Conservation (phyloP, 2,113 vertebrate genomes). For the Paratilapia polleni region DNA sequence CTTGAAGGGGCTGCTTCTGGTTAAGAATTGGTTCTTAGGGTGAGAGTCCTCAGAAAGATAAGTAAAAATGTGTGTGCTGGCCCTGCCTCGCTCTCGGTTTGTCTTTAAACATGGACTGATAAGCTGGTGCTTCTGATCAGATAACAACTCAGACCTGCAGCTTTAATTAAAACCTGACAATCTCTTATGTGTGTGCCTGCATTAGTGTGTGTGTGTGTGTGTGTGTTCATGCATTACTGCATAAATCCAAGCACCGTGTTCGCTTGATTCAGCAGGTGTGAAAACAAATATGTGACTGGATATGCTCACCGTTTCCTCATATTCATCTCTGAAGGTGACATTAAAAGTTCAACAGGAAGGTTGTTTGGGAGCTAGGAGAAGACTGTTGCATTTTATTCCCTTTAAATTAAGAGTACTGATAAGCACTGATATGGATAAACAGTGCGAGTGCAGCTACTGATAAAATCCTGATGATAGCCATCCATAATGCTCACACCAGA, state of each 20-base stretch:
- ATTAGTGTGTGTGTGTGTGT: not conserved
- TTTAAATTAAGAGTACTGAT: not conserved
- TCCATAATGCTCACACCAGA: not conserved
- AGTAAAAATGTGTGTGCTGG: not conserved
- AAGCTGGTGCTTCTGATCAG: slow-evolving; percentile 16
- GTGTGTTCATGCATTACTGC: not conserved
- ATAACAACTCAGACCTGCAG: slow-evolving; percentile 10
- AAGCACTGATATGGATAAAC: not conserved
- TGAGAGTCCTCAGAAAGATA: not conserved
- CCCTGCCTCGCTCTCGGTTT: not conserved
- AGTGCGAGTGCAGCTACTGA: not conserved
- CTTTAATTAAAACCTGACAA: slow-evolving; percentile 3
- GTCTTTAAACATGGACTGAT: slow-evolving; percentile 6
- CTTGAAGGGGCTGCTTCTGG: not conserved
- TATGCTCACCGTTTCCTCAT: not conserved
- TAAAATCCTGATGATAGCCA: not conserved
- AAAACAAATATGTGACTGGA: slow-evolving; percentile 8
- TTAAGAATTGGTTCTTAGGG: not conserved
- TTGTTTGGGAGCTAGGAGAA: not conserved
- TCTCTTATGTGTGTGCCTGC: not conserved
- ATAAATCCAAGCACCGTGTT: not conserved
- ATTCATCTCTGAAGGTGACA: slow-evolving; percentile 19
- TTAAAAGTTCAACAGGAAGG: not conserved
- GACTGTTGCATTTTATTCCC: not conserved
- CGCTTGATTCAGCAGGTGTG: not conserved